These are phyloP conservation scores for Aeoliscus strigatus DNA, from an alignment of 2,797 vertebrate genomes.

Conservation along the genomic window DNA sequence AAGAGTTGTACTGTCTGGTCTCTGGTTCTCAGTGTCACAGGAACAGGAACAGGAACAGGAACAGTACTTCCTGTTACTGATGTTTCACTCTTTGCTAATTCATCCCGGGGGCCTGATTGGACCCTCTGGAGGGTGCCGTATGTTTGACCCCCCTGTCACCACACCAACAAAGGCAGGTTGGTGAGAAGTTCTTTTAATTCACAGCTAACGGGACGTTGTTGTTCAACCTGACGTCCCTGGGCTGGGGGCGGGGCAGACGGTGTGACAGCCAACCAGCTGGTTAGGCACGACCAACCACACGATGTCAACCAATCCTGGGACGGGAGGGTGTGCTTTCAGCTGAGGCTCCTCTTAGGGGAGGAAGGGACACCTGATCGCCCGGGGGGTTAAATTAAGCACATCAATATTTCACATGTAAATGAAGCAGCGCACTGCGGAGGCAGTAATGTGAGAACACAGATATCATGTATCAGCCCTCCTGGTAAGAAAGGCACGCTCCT, in stretches of 20 bases:
- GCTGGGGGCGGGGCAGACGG: conserved; percentile 13
- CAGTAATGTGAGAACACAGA: conserved; percentile 64
- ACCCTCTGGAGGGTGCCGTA: too few species aligned
- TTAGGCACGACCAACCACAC: conserved; percentile 8
- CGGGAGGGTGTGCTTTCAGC: conserved; percentile 13
- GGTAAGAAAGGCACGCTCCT: conserved; percentile 52
- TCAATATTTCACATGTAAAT: conserved; percentile 80
- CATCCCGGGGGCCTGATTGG: too few species aligned
- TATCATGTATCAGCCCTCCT: conserved; percentile 58
- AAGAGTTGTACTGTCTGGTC: too few species aligned
- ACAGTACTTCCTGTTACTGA: too few species aligned
- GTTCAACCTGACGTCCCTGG: too few species aligned
- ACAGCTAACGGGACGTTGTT: background rate
- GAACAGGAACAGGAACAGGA: too few species aligned
- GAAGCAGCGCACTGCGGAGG: conserved; percentile 65
- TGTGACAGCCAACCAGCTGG: conserved; percentile 1
- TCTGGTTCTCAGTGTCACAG: too few species aligned
- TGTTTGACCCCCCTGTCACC: too few species aligned
- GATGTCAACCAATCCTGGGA: conserved; percentile 23
- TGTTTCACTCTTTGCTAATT: too few species aligned
- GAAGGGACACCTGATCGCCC: conserved; percentile 66
- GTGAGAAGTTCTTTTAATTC: too few species aligned
- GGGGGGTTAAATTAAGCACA: conserved; percentile 73
- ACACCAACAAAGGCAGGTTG: too few species aligned
- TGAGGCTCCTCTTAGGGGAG: conserved; percentile 11